Percentiles rank a stretch among this genome's conserved stretches.
Evolutionary conservation across 2,888 invertebrate genomes (phyloP).

Genomic region (Euphydryas editha): DNA sequence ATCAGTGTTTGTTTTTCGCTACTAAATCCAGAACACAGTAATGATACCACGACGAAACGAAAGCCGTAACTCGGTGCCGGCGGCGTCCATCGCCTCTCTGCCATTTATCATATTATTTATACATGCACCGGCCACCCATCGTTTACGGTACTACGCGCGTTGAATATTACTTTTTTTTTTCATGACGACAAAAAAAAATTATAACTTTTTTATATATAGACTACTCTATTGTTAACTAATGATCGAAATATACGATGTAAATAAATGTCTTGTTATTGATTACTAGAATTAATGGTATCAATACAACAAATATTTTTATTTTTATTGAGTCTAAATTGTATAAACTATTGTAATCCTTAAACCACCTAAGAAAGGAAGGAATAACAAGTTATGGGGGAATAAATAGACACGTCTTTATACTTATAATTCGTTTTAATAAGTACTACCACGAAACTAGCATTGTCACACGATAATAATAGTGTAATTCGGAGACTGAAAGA

Average conservation of each 20-base stretch:
- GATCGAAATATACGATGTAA: background rate
- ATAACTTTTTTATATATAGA: background rate
- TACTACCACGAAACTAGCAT: too few species aligned
- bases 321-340: background rate
- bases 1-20: too few species aligned
- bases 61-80: conserved; percentile 29
- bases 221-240: background rate
- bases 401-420: too few species aligned
- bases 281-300: too few species aligned
- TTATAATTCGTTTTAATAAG: too few species aligned
- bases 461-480: too few species aligned
- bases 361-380: too few species aligned
- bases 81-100: conserved; percentile 43
- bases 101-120: conserved; percentile 75
- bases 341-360: background rate
- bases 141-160: conserved; percentile 25
- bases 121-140: conserved; percentile 48
- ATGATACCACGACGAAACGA: conserved; percentile 1
- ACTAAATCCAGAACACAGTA: background rate
- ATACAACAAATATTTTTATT: background rate
- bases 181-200: background rate
- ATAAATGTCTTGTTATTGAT: too few species aligned
- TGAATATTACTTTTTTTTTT: conserved; percentile 22
- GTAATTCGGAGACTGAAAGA: too few species aligned
- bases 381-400: too few species aligned